Evolutionary conservation across 2,113 vertebrate genomes (phyloP), one percentile per base, ranked within the genome.

Genomic region (Lepisosteus osseus): DNA sequence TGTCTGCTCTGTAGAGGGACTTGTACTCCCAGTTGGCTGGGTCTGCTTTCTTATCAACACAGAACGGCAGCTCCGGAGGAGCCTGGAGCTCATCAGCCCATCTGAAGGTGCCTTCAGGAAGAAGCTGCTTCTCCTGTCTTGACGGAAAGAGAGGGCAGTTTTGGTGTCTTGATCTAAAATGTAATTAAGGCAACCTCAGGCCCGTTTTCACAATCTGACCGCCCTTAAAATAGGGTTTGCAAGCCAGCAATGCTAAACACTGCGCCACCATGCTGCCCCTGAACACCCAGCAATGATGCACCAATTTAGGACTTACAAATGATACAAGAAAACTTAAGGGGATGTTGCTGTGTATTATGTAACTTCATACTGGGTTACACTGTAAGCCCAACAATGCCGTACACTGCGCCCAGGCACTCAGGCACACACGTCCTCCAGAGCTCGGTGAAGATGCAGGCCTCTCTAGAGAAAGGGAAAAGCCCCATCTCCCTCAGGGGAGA

Each of bases 21-120:
- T 95, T 98, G 71, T 99, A 99, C 40, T 95, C 90, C 97, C 95
- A 98, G 89, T 99, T 99, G 59, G 94, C 91, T 45, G 85, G 83
- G 74, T 99, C 97, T 0, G 95, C 83, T 67, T 94, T 97, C 77
- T 86, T 90, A 81, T 98, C 96, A 68, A 92, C 86, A n/a, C 92
- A 92, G 87, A 96, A 99, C 0, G 79, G 83, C 65, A 91, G 90
- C 64, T 83, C 76, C 0, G 83, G 80, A 70, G 84, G 78, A 6
- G 74, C 63, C 83, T 91, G 83, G 42, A 94, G 0, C 59, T 99
- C 97, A 77, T 98, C 97, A 44, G 98, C 88, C 96, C 97, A 98
- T 72, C 92, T 74, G 61, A 89, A 90, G 55, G 0, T 54, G 63
- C 1, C 79, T 70, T 75, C 80, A 17, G 0, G 0, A 67, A 65